A percentile compares a stretch with the other conserved stretches of the same genome.
Evolutionary conservation across 2,888 invertebrate species (phyloP).

Genomic region (Capitulum mitella): DNA sequence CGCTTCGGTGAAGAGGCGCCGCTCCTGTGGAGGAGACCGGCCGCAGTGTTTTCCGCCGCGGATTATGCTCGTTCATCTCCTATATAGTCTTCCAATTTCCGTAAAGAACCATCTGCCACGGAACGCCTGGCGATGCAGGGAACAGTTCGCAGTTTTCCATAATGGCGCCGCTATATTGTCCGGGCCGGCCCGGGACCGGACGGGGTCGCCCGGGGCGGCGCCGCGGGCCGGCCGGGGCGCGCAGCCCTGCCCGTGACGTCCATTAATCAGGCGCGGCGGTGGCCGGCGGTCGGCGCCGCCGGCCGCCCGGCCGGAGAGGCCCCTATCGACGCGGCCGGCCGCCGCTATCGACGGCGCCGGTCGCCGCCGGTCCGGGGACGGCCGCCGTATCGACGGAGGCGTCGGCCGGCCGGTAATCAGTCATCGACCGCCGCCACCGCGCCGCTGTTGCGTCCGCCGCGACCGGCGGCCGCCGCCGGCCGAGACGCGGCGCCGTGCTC

Average conservation of each 20-base stretch:
- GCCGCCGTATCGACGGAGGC: conserved; percentile 6
- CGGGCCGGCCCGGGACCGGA: background rate
- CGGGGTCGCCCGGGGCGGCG: background rate
- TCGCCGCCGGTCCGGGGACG: background rate
- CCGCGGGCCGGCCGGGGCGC: too few relatives aligned
- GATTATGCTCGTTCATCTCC: background rate
- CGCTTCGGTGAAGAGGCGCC: background rate
- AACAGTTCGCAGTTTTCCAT: conserved; percentile 4
- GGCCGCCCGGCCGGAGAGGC: background rate
- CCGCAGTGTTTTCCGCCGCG: background rate
- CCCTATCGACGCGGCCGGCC: background rate
- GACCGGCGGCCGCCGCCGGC: background rate
- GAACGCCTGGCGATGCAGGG: background rate
- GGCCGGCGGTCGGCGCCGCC: background rate
- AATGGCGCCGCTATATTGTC: conserved; percentile 8
- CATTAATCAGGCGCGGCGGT: conserved; percentile 5
- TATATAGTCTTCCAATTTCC: background rate
- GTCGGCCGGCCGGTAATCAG: background rate
- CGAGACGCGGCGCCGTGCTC: background rate
- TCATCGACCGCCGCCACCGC: background rate
- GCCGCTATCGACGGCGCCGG: background rate
- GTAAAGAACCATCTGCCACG: conserved; percentile 5
- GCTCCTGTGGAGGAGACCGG: background rate
- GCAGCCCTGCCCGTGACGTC: background rate
- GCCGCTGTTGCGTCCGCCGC: background rate